phyloP scores from a whole-genome alignment of 2,113 vertebrate genomes.

The Rissa tridactyla region DNA sequence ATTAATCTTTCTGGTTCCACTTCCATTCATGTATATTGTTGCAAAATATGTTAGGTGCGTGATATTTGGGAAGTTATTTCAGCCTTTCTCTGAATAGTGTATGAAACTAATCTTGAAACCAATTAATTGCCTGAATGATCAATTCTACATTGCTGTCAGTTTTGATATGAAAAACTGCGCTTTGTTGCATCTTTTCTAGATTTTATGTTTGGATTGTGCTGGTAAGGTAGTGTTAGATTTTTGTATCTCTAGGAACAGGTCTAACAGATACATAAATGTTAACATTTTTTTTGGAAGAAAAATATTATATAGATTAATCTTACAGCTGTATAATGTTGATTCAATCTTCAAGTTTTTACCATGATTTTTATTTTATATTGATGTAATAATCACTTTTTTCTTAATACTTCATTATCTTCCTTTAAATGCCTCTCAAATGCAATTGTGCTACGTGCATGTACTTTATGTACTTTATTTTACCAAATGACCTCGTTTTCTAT shows the following conservation, averaged over 20 bases:
- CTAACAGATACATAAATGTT: not conserved
- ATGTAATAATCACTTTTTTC: not conserved
- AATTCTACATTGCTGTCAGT: not conserved
- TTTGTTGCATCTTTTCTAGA: not conserved
- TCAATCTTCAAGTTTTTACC: not conserved
- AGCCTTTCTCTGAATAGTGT: not conserved
- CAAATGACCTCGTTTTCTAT: not conserved
- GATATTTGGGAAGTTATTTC: not conserved
- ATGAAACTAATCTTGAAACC: not conserved
- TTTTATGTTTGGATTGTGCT: not conserved
- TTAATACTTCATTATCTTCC: not conserved
- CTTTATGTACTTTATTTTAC: not conserved
- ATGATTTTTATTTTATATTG: not conserved
- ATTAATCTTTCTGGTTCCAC: not conserved
- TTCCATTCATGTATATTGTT: not conserved
- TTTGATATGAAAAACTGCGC: not conserved
- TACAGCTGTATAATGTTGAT: not conserved
- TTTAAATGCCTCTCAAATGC: not conserved
- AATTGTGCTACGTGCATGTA: accelerated
- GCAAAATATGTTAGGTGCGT: not conserved
- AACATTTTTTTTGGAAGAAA: not conserved
- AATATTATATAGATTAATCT: not conserved
- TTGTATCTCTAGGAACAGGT: not conserved
- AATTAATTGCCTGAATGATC: not conserved
- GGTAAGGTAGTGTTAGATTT: not conserved